Percentiles rank a stretch among this genome's conserved stretches.
phyloP scores from a whole-genome alignment of 2,888 invertebrate species.

The Conops quadrifasciatus region DNA sequence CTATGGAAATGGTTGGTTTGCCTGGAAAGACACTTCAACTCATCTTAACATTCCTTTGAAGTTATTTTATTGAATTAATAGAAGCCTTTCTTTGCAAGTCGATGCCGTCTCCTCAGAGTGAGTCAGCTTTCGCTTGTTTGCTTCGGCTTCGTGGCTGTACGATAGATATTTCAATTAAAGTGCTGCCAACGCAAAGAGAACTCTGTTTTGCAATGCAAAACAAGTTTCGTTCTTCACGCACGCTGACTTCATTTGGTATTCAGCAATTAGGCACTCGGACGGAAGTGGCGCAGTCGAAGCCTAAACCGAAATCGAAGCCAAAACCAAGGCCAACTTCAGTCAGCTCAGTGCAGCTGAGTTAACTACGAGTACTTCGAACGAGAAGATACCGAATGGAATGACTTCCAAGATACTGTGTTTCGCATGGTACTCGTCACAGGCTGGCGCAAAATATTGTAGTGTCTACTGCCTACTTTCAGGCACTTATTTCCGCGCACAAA shows the following conservation, averaged over 20 bases:
- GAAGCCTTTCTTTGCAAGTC: too few species aligned
- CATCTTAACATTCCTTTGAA: too few species aligned
- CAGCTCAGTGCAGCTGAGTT: background rate
- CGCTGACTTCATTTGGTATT: background rate
- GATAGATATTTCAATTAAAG: background rate
- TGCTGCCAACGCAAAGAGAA: background rate
- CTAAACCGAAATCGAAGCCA: background rate
- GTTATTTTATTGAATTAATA: too few species aligned
- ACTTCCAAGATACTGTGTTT: too few species aligned
- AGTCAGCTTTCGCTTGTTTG: background rate
- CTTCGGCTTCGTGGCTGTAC: background rate
- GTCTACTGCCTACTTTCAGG: too few species aligned
- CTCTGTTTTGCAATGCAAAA: background rate
- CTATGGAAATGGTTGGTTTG: too few species aligned
- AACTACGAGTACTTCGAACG: background rate
- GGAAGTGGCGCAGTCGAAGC: background rate
- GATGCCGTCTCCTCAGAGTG: background rate
- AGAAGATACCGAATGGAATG: background rate
- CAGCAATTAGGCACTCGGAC: background rate
- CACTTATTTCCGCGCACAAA: too few species aligned
- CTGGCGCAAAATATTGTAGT: too few species aligned
- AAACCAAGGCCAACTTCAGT: background rate
- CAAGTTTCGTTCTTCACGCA: slow-evolving; percentile 3
- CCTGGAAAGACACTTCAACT: too few species aligned
- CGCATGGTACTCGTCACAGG: too few species aligned